A percentile compares a stretch with the other conserved stretches of the same genome.
Evolutionary conservation across 2,888 invertebrate genomes (phyloP).

Genomic region (Stenichneumon culpator): DNA sequence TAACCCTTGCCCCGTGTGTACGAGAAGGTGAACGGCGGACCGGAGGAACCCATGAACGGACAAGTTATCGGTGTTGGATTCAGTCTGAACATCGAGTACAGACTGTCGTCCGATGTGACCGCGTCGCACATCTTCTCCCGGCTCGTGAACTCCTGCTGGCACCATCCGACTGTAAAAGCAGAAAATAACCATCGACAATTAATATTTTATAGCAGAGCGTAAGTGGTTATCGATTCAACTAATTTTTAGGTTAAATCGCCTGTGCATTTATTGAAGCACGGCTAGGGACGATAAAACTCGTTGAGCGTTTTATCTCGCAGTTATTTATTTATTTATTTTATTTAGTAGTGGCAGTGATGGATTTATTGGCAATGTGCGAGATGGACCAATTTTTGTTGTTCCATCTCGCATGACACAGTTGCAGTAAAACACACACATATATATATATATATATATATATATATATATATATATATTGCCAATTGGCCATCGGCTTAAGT

Average conservation of each 20-base stretch:
- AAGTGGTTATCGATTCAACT: neutral
- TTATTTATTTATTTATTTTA: neutral
- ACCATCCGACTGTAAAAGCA: conserved; percentile 86
- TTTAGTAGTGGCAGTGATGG: neutral
- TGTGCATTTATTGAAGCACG: no score
- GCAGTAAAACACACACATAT: no score
- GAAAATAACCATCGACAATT: conserved; percentile 15
- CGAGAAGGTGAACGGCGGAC: conserved; percentile 93
- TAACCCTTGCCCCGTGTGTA: conserved; percentile 92
- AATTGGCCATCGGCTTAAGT: no score
- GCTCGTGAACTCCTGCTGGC: conserved; percentile 86
- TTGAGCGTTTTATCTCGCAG: neutral
- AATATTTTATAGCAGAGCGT: neutral
- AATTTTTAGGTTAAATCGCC: no score
- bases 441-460: no score
- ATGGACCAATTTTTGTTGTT: no score
- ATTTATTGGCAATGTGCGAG: no score
- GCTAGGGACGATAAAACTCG: neutral
- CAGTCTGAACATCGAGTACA: conserved; percentile 91
- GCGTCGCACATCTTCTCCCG: conserved; percentile 89
- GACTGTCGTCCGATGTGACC: conserved; percentile 90
- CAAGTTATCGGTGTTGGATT: conserved; percentile 90
- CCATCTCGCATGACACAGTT: no score
- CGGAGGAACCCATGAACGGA: conserved; percentile 92
- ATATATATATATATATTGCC: no score